phyloP scores from a whole-genome alignment of 2,113 vertebrate species.

The Pontoporia blainvillei region DNA sequence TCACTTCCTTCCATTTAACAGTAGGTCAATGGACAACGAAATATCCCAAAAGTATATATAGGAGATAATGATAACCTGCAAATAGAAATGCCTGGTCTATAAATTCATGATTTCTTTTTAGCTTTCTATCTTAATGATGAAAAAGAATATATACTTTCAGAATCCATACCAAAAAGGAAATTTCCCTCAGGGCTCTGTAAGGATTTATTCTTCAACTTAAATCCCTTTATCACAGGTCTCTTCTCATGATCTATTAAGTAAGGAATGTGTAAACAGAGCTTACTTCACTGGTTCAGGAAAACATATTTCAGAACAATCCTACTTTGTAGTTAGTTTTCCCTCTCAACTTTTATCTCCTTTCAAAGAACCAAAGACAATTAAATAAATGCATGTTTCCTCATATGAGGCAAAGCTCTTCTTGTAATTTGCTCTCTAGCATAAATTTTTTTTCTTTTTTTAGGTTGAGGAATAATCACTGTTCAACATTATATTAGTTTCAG shows the following conservation, averaged over 20 bases:
- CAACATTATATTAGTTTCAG: not conserved
- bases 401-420: not conserved
- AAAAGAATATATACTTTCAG: not conserved
- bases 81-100: not conserved
- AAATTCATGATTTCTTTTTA: not conserved
- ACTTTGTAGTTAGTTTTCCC: not conserved
- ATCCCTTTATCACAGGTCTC: not conserved
- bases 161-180: not conserved
- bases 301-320: not conserved
- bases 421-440: not conserved
- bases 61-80: not conserved
- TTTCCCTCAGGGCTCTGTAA: not conserved
- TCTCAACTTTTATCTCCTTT: not conserved
- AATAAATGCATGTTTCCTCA: not conserved
- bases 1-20: not conserved
- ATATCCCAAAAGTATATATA: not conserved
- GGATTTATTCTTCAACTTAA: not conserved
- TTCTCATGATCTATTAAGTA: not conserved
- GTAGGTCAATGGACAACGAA: not conserved
- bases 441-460: not conserved
- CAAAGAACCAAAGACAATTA: not conserved
- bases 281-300: not conserved
- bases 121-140: not conserved
- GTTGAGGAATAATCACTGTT: not conserved
- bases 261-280: not conserved